phyloP scores from a whole-genome alignment of 2,113 vertebrate genomes.

The Bubo bubo region DNA sequence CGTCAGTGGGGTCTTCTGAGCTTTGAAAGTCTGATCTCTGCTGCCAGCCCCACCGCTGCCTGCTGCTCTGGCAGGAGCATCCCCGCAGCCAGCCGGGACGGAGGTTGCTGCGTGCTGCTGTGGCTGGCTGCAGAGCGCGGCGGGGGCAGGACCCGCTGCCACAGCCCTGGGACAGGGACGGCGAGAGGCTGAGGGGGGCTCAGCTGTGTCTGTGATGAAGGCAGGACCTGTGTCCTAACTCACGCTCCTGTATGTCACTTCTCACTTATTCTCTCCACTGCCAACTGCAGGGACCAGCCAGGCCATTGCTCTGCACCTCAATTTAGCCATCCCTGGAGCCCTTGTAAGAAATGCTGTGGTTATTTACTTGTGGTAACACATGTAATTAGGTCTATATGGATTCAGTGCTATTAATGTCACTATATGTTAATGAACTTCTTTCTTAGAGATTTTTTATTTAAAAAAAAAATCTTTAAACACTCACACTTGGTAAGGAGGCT shows the following conservation, averaged over 20 bases:
- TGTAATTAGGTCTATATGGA: neutral
- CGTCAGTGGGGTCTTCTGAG: neutral
- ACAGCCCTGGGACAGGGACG: neutral
- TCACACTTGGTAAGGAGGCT: neutral
- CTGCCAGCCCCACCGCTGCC: rapidly evolving
- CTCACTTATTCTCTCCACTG: neutral
- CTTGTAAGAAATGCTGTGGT: neutral
- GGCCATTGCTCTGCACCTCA: neutral
- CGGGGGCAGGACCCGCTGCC: neutral
- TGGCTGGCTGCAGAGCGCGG: neutral
- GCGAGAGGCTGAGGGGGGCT: neutral
- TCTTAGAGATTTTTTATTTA: neutral
- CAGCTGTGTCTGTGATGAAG: neutral
- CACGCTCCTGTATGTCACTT: neutral
- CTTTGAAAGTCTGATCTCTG: neutral
- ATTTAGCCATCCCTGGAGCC: neutral
- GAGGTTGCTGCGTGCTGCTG: neutral
- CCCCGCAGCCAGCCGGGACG: rapidly evolving
- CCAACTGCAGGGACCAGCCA: neutral
- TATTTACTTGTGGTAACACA: neutral
- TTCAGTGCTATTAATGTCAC: neutral
- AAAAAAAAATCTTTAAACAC: neutral
- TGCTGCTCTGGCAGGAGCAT: neutral
- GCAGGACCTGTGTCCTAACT: neutral
- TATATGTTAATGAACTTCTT: neutral